Conservation (phyloP, 30 jellyfish, hydroid and myxozoan genomes). For the Turritopsis rubra region DNA sequence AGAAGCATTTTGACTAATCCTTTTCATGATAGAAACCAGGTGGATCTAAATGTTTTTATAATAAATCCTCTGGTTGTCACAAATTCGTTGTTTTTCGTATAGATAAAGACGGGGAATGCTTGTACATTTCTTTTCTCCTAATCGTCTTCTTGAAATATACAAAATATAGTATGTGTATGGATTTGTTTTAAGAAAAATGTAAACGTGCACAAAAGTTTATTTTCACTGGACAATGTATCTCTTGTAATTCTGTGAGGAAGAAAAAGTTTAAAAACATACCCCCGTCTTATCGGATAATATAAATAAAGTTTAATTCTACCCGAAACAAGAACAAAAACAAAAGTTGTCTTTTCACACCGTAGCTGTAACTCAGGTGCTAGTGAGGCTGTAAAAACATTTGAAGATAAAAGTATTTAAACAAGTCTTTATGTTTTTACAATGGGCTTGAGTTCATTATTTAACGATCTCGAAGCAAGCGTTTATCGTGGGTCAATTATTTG, state of each 20-base stretch:
- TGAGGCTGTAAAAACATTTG: neutral
- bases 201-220: too few species aligned
- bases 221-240: neutral
- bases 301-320: neutral
- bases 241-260: neutral
- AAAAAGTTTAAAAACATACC: neutral
- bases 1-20: neutral
- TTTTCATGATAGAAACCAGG: neutral
- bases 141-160: neutral
- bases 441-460: neutral
- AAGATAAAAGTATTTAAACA: neutral
- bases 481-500: neutral
- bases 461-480: neutral
- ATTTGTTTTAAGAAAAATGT: too few species aligned
- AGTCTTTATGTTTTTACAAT: conserved; percentile 5
- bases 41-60: neutral
- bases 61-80: neutral
- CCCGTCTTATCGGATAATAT: neutral
- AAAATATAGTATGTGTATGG: neutral
- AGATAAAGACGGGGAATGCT: neutral
- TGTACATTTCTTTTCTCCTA: neutral
- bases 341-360: neutral
- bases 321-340: neutral
- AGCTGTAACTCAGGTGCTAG: conserved; percentile 7
- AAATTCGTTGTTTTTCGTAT: neutral